Evolutionary conservation across 2,113 vertebrate genomes (phyloP).

Genomic region (Larimichthys crocea): DNA sequence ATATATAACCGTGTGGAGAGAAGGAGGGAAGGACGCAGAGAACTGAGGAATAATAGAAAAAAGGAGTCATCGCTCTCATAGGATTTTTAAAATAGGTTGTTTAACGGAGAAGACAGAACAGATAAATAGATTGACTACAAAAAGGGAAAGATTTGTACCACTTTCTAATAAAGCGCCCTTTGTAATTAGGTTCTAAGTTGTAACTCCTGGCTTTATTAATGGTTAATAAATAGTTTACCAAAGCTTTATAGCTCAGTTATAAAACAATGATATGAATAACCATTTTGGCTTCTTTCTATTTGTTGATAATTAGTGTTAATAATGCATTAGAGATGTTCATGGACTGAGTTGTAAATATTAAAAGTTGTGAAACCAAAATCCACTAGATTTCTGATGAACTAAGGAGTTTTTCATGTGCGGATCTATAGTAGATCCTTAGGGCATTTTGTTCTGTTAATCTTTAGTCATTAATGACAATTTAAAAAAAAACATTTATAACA

Average conservation of each 20-base stretch:
- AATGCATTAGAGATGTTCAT: too few species aligned
- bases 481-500: too few species aligned
- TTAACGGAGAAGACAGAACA: neutral
- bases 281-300: neutral
- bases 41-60: neutral
- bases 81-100: neutral
- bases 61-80: neutral
- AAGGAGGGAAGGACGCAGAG: conserved; percentile 1
- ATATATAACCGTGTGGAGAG: neutral
- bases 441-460: too few species aligned
- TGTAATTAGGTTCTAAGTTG: too few species aligned
- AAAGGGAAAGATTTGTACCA: neutral
- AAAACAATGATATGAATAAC: neutral
- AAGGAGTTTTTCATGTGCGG: too few species aligned
- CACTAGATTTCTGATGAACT: too few species aligned
- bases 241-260: neutral
- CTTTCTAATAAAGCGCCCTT: neutral
- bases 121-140: neutral
- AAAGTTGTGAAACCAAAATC: too few species aligned
- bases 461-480: too few species aligned
- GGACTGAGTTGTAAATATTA: too few species aligned
- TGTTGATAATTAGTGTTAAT: neutral
- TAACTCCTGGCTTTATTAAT: neutral
- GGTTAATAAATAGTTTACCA: neutral
- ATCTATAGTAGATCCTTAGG: too few species aligned